Evolutionary conservation across 2,797 vertebrate species (phyloP), one percentile per base, ranked within the genome.

Genomic region (Enteromius trimaculatus): DNA sequence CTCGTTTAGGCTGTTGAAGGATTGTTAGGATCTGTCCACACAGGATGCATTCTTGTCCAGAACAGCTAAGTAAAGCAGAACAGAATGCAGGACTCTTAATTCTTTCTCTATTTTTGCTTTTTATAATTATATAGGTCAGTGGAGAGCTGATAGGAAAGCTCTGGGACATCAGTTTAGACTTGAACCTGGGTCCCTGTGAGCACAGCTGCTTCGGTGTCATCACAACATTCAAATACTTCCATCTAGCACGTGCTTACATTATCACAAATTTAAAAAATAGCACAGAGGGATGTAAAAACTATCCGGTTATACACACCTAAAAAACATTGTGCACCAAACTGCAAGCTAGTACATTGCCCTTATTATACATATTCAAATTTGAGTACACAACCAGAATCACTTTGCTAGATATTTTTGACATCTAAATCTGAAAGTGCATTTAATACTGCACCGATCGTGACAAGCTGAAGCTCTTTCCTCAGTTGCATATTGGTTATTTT

Each of bases 401-500:
- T 58, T n/a, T 49, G 14, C 11, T 9, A 74, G 29, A 34, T 14
- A 4, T 53, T n/a, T 74, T 53, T 14, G 29, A 13, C 16, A 3
- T 53, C 29, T 51, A 37, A 37, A 53, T n/a, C 19, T 34, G 5
- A 34, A 23, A 3, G 29, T 60, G 49, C 19, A 60, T 71, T 66
- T 68, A 16, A 34, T 31, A n/a, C 26, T 44, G 71, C 64, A 49
- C 58, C 58, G 37, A 49, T 53, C 9, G 13, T 80, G 29, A 6
- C 31, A 6, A 34, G 60, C n/a, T 76, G 21, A 58, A 60, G 60
- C 3, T 0, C 69, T 49, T 79, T 77, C 26, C 51, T 81, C 84
- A 29, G 31, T 70, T 9, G 31, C 65, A 78, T 85, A 64, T 79
- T 77, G 53, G 23, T 16, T 74, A 65, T 77, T 79, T 34, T 64